A percentile compares a stretch with the other conserved stretches of the same genome.
phyloP scores from a whole-genome alignment of 2,113 vertebrate species.

The Leptodactylus fuscus region DNA sequence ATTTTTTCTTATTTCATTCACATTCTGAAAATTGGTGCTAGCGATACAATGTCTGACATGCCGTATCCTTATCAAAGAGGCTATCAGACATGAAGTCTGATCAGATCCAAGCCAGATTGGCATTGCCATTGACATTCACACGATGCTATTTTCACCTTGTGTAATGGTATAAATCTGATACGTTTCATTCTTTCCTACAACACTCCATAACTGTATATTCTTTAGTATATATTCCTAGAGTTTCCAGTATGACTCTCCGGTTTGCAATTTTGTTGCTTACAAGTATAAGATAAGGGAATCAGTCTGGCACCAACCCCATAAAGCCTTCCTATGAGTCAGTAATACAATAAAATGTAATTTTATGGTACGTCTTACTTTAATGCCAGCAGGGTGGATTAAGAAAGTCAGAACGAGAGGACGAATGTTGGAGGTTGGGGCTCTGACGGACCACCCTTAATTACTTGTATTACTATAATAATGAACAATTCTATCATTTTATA shows the following conservation, averaged over 20 bases:
- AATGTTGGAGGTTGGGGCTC: not conserved
- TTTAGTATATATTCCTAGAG: too few species aligned
- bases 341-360: conserved; percentile 9
- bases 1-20: too few species aligned
- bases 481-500: not conserved
- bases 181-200: too few species aligned
- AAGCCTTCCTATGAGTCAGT: not conserved
- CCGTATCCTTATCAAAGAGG: too few species aligned
- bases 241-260: not conserved
- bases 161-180: too few species aligned
- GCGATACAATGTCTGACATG: too few species aligned
- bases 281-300: not conserved
- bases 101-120: too few species aligned
- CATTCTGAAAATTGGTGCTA: too few species aligned
- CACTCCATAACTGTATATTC: too few species aligned
- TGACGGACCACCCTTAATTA: not conserved
- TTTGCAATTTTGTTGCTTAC: not conserved
- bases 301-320: not conserved
- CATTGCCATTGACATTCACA: too few species aligned
- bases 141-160: too few species aligned
- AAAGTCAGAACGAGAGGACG: not conserved
- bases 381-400: not conserved
- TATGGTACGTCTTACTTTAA: conserved; percentile 8
- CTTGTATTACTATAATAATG: not conserved
- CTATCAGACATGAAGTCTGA: too few species aligned